These are phyloP conservation scores for Sebastes steindachneri DNA, from an alignment of 2,797 vertebrate species.

Conservation along the genomic window DNA sequence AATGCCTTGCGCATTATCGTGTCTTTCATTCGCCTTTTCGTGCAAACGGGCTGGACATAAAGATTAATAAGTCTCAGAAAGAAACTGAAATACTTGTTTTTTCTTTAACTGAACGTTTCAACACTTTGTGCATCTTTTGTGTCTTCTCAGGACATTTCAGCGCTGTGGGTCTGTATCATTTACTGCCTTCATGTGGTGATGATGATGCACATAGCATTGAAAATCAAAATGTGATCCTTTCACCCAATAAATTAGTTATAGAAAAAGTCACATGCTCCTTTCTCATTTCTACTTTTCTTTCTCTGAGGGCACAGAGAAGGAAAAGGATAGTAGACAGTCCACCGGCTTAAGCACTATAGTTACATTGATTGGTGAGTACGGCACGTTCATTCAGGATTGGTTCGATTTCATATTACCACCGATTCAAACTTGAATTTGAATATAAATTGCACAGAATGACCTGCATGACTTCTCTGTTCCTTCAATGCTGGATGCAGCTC, in stretches of 20 bases:
- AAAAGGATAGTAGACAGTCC: background rate
- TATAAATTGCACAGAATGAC: background rate
- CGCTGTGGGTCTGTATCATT: background rate
- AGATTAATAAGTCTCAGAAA: background rate
- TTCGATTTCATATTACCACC: background rate
- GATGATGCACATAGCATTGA: background rate
- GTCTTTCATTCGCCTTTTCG: too few relatives aligned
- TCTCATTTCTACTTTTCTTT: background rate
- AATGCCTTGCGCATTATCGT: too few relatives aligned
- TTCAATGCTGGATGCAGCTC: background rate
- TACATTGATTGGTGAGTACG: slow-evolving; percentile 5
- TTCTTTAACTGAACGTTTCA: background rate
- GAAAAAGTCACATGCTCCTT: background rate
- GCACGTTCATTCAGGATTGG: slow-evolving; percentile 3
- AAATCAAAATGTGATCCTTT: background rate
- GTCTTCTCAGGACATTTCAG: background rate
- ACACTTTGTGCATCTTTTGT: background rate
- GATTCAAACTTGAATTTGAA: background rate
- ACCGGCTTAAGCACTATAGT: background rate
- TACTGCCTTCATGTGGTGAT: background rate
- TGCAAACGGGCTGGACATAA: background rate
- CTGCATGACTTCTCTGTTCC: background rate
- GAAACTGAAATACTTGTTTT: background rate
- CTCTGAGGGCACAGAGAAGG: background rate
- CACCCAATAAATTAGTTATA: background rate